phyloP scores from a whole-genome alignment of 2,113 vertebrate species.

The Cyprinodon variegatus region DNA sequence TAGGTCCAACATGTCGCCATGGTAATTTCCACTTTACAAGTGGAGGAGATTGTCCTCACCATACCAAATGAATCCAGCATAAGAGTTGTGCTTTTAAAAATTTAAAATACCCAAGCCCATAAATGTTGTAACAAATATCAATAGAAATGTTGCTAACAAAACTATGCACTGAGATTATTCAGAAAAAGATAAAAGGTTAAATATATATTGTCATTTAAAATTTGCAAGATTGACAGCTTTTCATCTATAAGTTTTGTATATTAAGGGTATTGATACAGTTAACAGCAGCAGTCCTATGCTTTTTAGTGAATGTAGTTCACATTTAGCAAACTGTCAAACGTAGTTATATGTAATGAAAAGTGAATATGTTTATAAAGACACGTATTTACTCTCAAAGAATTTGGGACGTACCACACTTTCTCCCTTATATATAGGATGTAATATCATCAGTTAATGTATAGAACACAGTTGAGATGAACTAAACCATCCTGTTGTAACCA shows the following conservation, averaged over 20 bases:
- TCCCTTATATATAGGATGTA: neutral
- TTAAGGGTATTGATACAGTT: neutral
- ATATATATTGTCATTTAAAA: neutral
- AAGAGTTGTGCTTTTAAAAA: neutral
- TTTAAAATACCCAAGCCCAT: neutral
- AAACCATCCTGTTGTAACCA: neutral
- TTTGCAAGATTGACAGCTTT: too few relatives aligned
- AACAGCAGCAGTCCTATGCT: neutral
- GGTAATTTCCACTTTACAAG: too few relatives aligned
- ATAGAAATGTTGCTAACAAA: too few relatives aligned
- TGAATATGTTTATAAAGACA: neutral
- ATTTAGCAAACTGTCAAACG: neutral
- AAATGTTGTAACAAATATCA: neutral
- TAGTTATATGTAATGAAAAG: neutral
- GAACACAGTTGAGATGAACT: neutral
- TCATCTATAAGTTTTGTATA: neutral
- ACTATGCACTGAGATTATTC: too few relatives aligned
- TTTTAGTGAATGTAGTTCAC: neutral
- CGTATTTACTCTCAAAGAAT: neutral
- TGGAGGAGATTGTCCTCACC: too few relatives aligned
- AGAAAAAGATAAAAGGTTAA: neutral
- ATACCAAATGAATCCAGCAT: too few relatives aligned
- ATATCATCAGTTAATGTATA: neutral
- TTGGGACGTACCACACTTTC: neutral
- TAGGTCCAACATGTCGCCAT: too few relatives aligned